A percentile compares a stretch with the other conserved stretches of the same genome.
phyloP scores from a whole-genome alignment of 2,113 vertebrate species.

The Acrocephalus kingi region DNA sequence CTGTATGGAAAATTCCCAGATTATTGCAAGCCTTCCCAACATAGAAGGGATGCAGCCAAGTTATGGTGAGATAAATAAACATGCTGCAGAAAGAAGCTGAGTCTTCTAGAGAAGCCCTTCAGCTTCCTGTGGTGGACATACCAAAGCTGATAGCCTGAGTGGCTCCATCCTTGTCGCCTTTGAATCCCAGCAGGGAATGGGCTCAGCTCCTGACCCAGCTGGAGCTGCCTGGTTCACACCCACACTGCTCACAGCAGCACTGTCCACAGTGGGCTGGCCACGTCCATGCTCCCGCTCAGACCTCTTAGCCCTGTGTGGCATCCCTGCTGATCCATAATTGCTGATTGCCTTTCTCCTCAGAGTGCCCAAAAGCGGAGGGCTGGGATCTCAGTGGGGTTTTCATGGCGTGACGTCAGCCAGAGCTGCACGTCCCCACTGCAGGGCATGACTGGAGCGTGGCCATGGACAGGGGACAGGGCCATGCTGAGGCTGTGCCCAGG shows the following conservation, averaged over 20 bases:
- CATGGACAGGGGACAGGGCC: neutral
- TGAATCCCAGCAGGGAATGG: neutral
- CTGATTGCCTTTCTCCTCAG: neutral
- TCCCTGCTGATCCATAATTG: neutral
- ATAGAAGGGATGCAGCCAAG: neutral
- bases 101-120: neutral
- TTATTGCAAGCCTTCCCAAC: neutral
- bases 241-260: neutral
- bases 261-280: fast-evolving
- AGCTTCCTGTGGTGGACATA: fast-evolving
- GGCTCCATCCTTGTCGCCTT: neutral
- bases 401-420: fast-evolving
- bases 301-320: fast-evolving
- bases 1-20: neutral
- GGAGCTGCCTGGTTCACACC: too few relatives aligned
- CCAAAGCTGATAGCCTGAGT: neutral
- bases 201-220: neutral
- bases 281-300: fast-evolving
- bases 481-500: neutral
- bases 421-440: fast-evolving
- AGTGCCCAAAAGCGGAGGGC: neutral
- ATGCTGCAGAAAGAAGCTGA: neutral
- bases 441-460: fast-evolving
- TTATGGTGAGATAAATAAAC: neutral
- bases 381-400: neutral